phyloP scores from a whole-genome alignment of 2,113 vertebrate species.

The Mustelus asterias region DNA sequence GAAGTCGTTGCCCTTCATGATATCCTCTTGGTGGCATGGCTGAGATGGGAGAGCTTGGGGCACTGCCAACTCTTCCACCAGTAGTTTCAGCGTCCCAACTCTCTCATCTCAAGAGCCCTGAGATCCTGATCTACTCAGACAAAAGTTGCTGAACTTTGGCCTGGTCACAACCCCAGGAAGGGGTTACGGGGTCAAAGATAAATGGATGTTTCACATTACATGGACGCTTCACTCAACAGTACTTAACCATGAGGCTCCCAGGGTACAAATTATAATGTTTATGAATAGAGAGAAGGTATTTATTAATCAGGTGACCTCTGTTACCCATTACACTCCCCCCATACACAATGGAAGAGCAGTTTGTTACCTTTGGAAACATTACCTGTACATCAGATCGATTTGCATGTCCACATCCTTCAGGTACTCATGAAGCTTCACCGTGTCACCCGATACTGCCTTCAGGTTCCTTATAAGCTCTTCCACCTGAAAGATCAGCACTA shows the following conservation, averaged over 20 bases:
- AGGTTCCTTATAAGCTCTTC: background rate
- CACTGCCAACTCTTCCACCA: background rate
- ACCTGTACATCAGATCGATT: conserved; percentile 29
- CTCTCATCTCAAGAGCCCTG: background rate
- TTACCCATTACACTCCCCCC: background rate
- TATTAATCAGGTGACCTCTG: background rate
- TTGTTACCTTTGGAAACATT: background rate
- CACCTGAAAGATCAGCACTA: conserved; percentile 16
- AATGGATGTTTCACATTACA: background rate
- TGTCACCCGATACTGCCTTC: background rate
- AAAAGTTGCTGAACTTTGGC: background rate
- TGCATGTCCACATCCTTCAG: conserved; percentile 12
- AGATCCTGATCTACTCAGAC: background rate
- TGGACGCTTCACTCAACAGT: background rate
- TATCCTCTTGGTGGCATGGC: background rate
- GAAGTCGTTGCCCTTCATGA: background rate
- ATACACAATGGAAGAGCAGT: background rate
- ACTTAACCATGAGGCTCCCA: background rate
- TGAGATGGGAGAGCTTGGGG: background rate
- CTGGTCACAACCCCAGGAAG: background rate
- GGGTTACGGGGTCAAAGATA: background rate
- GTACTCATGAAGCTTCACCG: background rate
- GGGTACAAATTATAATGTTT: background rate
- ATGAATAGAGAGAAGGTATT: background rate
- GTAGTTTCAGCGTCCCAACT: background rate